Evolutionary conservation across 2,113 vertebrate genomes (phyloP).

Genomic region (Centropus unirufus): DNA sequence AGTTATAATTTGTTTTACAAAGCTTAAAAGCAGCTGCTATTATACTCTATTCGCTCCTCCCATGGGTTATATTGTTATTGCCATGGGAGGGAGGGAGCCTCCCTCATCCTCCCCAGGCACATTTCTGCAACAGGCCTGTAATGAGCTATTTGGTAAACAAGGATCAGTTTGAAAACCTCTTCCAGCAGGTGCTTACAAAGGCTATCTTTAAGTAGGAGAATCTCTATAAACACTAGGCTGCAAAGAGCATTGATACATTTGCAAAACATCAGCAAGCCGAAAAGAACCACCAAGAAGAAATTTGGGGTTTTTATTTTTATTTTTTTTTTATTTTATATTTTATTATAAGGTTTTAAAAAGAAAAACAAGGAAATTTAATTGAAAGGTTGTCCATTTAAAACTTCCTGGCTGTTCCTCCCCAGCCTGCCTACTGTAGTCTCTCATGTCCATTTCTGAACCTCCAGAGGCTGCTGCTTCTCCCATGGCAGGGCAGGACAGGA

Average conservation of each 20-base stretch:
- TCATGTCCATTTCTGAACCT: accelerated
- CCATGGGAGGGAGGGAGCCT: neutral
- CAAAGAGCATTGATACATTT: neutral
- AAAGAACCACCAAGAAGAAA: neutral
- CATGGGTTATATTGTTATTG: neutral
- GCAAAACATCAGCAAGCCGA: neutral
- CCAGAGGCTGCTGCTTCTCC: accelerated
- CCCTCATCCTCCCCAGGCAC: neutral
- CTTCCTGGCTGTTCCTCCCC: neutral
- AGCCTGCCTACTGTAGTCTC: accelerated
- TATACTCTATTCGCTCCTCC: neutral
- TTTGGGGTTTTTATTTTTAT: neutral
- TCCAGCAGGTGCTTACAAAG: neutral
- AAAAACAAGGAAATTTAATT: neutral
- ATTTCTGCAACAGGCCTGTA: neutral
- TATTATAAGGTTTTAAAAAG: neutral
- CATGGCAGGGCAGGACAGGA: neutral
- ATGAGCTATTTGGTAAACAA: neutral
- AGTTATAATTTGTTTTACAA: neutral
- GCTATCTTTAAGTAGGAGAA: neutral
- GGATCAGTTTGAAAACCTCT: neutral
- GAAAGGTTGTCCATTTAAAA: neutral
- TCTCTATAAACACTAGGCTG: neutral
- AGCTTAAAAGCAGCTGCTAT: neutral
- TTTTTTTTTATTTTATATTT: neutral